phyloP scores from a whole-genome alignment of 1,140 invertebrate species.

The Nephotettix cincticeps region DNA sequence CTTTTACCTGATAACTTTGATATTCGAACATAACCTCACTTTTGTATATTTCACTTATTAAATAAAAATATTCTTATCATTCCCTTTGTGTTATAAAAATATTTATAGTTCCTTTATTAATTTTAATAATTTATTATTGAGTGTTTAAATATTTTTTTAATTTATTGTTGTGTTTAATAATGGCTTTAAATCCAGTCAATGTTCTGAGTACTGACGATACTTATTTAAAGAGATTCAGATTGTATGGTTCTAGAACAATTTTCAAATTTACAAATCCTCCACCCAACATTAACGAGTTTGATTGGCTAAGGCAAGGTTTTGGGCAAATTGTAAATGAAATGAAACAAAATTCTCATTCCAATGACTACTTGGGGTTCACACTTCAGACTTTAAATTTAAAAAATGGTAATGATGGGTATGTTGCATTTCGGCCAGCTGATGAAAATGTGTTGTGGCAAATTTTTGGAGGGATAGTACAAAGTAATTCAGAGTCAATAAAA shows the following conservation, averaged over 20 bases:
- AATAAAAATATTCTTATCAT: too few relatives aligned
- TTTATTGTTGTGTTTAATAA: too few relatives aligned
- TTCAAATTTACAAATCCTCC: not conserved
- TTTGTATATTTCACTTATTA: too few relatives aligned
- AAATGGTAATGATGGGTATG: not conserved
- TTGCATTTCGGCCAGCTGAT: not conserved
- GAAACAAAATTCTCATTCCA: not conserved
- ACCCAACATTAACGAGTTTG: not conserved
- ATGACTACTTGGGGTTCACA: conserved; percentile 2
- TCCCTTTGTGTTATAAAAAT: too few relatives aligned
- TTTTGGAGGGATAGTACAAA: not conserved
- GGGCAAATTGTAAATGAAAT: not conserved
- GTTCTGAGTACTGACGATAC: not conserved
- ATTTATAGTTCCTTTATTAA: too few relatives aligned
- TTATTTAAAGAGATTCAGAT: not conserved
- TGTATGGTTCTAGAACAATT: not conserved
- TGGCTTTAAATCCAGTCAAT: not conserved
- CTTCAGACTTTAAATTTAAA: not conserved
- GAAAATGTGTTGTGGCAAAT: not conserved
- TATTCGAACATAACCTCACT: too few relatives aligned
- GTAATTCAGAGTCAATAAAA: not conserved
- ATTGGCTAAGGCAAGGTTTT: not conserved
- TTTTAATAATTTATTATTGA: too few relatives aligned
- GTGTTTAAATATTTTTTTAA: too few relatives aligned
- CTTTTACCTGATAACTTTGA: too few relatives aligned